Evolutionary conservation across 2,888 invertebrate species (phyloP), one percentile per base, ranked within the genome.

Genomic region (Zaprionus bogoriensis): DNA sequence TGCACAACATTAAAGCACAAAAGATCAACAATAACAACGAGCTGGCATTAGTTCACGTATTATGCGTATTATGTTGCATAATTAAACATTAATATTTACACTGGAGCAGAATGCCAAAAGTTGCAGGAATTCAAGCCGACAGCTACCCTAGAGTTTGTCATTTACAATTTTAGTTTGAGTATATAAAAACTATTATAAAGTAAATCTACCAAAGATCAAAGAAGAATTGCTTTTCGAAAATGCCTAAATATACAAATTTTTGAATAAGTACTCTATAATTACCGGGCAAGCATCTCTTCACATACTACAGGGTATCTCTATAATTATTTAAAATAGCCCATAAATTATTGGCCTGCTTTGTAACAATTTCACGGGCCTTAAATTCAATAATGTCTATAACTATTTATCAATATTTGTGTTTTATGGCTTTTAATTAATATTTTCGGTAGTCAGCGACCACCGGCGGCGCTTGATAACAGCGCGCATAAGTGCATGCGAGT

Each of bases 381-480:
- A 72, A 70, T 70, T 75, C 54, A 64, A 74, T 64, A 60, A 20
- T 46, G 45, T 68, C 65, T 68, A 67, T 79, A 75, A 48, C 72
- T 62, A 67, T 79, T 79, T 79, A 75, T 79, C 86, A 79, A 79
- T 79, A 82, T 76, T 78, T 65, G 60, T 74, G 39, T 69, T 78
- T 78, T 70, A 74, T 72, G 80, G 80, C 74, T 64, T 79, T 86
- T 79, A 79, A 79, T 79, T 79, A 79, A 79, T 85, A 82, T 72
- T 85, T 86, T 79, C 83, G 63, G 83, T 79, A 82, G 78, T 72
- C 71, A 54, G 23, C 67, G 76, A 65, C 74, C 74, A 74, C 74
- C 74, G 57, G 64, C 51, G 55, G 73, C 51, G 76, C 70, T 65
- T 75, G 68, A 75, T 73, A 72, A 71, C 67, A 54, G 47, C 53